A percentile compares a stretch with the other conserved stretches of the same genome.
These are phyloP conservation scores for Amiota mariae DNA, from an alignment of 2,888 invertebrate genomes.

Conservation along the genomic window DNA sequence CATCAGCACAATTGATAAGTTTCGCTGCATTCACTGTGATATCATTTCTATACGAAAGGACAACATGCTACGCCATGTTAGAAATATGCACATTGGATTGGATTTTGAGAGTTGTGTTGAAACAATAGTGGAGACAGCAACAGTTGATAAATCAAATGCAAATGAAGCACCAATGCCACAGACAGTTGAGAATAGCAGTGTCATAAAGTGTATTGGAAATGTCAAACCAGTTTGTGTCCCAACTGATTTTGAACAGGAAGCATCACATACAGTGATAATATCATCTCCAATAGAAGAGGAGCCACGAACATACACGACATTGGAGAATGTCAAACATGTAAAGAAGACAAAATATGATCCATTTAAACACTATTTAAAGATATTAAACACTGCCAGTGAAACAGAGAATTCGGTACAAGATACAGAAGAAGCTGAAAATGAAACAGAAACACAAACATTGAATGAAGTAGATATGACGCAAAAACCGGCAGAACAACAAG, in stretches of 20 bases:
- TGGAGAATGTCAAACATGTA: conserved; percentile 38
- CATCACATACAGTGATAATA: conserved; percentile 12
- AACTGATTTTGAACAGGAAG: neutral
- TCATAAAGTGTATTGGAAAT: conserved; percentile 71
- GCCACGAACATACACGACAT: neutral
- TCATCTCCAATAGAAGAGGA: neutral
- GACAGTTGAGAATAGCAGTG: conserved; percentile 61
- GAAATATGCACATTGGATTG: conserved; percentile 81
- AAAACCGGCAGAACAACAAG: conserved; percentile 25
- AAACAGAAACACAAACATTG: conserved; percentile 40
- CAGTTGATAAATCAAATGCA: neutral
- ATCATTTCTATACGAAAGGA: conserved; percentile 84
- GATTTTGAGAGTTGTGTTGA: conserved; percentile 54
- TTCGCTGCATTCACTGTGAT: conserved; percentile 81
- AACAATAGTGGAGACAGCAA: conserved; percentile 36
- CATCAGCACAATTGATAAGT: conserved; percentile 72
- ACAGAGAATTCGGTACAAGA: conserved; percentile 58
- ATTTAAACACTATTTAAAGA: conserved; percentile 57
- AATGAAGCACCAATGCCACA: conserved; percentile 32
- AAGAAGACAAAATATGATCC: conserved; percentile 8
- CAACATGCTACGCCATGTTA: conserved; percentile 84
- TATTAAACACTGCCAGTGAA: conserved; percentile 56
- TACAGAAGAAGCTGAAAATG: conserved; percentile 56
- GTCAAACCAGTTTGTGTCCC: conserved; percentile 60
- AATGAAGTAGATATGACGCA: conserved; percentile 31